Evolutionary conservation across 2,888 invertebrate genomes (phyloP), one percentile per base, ranked within the genome.

Genomic region (Uropetala carovei): DNA sequence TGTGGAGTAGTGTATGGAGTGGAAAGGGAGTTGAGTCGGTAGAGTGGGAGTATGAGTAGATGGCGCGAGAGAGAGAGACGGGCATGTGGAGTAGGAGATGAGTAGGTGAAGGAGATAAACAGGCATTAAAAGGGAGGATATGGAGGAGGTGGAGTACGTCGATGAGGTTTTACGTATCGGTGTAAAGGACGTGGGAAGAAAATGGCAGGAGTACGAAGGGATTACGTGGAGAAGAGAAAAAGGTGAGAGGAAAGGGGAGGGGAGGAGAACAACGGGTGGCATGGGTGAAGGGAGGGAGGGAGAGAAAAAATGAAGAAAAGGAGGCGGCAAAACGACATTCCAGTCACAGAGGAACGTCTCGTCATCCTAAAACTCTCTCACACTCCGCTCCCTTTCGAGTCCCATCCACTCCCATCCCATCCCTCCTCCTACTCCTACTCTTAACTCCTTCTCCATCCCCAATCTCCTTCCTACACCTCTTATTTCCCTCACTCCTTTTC

Each of bases 351-450:
- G 22, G 68, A 68, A 68, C 68, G 22, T 75, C 75, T 75, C 75
- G 75, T 27, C 75, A 75, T 75, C 75, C 75, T 27, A 27, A 43
- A 27, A 75, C 75, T 75, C 75, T 75, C 75, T 75, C 75, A 75
- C 75, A 75, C 22, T 75, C 27, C 27, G 22, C 27, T 60, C 16
- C 22, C 57, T 59, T 30, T 16, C 58, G 27, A 22, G 85, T 58
- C 58, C 57, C 58, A 11, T 22, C 58, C 18, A n/a, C 22, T 86
- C n/a, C 57, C 58, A 16, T 60, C 60, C 27, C 86, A 27, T 27
- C 59, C 59, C 60, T 60, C 22, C 86, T 86, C 27, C 60, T 2
- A 27, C 60, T 30, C 83, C 83, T n/a, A n/a, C 83, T 43, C 83
- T 58, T 58, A 8, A 43, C 30, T 18, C 10, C 30, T 0, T 27